phyloP scores from a whole-genome alignment of 2,797 vertebrate species.

The Trematomus bernacchii region DNA sequence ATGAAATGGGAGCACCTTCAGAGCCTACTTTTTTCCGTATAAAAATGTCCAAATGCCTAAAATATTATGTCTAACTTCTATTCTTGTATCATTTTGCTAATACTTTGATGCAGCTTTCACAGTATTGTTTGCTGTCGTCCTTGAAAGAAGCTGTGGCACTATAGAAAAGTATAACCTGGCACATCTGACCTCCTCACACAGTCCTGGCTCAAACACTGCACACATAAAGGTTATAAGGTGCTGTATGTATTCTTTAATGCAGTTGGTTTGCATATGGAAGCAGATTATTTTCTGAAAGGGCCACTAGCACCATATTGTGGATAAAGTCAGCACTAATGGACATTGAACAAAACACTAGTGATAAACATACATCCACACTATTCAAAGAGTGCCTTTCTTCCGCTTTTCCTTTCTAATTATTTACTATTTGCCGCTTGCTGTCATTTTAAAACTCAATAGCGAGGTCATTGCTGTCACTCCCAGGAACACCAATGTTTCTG shows the following conservation, averaged over 20 bases:
- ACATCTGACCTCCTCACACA: background rate
- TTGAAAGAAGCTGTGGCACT: background rate
- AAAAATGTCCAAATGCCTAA: background rate
- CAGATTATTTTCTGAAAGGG: constrained; percentile 66
- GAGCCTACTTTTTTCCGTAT: too few relatives aligned
- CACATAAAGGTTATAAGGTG: background rate
- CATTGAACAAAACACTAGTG: constrained; percentile 45
- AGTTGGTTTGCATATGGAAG: constrained; percentile 51
- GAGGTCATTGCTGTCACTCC: constrained; percentile 75
- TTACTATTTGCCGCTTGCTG: constrained; percentile 68
- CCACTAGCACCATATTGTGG: constrained; percentile 84
- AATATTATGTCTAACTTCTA: background rate
- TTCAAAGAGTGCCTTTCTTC: constrained; percentile 60
- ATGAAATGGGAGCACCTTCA: too few relatives aligned
- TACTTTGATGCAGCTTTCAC: background rate
- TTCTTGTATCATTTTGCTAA: background rate
- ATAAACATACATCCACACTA: constrained; percentile 56
- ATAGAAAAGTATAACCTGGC: background rate
- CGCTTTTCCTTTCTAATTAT: constrained; percentile 68
- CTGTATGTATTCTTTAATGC: constrained; percentile 25
- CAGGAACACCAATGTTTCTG: constrained; percentile 67
- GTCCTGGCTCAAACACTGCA: background rate
- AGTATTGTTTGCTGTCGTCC: background rate
- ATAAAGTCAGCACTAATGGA: constrained; percentile 78
- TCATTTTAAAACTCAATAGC: constrained; percentile 75